phyloP scores from a whole-genome alignment of 2,113 vertebrate genomes.

The Chlamydotis undulata region DNA sequence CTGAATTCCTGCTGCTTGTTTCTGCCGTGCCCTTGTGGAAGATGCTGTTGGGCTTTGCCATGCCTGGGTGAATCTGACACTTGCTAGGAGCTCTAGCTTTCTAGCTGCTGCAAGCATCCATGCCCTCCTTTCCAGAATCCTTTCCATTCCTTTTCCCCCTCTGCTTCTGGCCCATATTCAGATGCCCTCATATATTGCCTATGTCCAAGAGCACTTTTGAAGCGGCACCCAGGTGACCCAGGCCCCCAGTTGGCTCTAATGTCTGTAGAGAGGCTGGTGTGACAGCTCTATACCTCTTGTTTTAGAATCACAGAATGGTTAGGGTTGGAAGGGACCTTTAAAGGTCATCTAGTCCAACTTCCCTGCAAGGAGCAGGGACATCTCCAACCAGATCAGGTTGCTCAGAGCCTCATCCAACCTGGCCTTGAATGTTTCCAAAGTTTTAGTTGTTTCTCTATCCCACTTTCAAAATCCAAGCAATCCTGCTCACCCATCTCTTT shows the following conservation, averaged over 20 bases:
- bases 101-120: not conserved
- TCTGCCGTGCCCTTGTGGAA: not conserved
- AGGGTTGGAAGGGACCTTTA: too few species aligned
- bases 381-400: too few species aligned
- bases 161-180: not conserved
- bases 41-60: not conserved
- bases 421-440: too few species aligned
- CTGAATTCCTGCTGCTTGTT: not conserved
- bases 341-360: too few species aligned
- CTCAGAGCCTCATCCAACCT: too few species aligned
- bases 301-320: not conserved
- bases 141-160: not conserved
- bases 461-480: not conserved
- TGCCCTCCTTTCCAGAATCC: not conserved
- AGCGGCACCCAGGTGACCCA: not conserved
- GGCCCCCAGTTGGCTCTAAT: not conserved
- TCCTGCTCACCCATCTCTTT: not conserved
- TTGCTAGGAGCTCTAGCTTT: not conserved
- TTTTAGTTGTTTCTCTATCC: not conserved
- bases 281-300: not conserved
- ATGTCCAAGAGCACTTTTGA: not conserved
- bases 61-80: fast-evolving
- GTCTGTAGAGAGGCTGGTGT: not conserved
- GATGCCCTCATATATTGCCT: not conserved
- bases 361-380: too few species aligned